Evolutionary conservation across 2,113 vertebrate genomes (phyloP).

Genomic region (Tonatia bakeri): DNA sequence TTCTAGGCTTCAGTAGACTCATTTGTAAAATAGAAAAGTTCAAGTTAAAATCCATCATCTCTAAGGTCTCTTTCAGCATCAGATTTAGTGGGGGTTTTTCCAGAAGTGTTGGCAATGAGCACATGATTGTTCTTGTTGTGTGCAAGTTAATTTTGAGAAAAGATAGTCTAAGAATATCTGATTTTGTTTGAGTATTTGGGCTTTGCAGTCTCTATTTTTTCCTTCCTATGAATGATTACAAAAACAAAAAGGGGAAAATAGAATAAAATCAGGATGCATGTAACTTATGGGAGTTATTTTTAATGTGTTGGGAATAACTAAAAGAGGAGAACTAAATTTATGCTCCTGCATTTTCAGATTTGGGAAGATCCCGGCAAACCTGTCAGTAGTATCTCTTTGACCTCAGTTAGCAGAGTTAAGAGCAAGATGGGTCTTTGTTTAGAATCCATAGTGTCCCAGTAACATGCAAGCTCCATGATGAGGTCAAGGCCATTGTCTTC

Average conservation of each 20-base stretch:
- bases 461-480: not conserved
- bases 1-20: not conserved
- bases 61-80: conserved; percentile 5
- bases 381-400: not conserved
- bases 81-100: not conserved
- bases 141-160: not conserved
- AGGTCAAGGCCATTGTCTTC: not conserved
- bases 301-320: not conserved
- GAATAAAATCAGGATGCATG: not conserved
- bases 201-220: not conserved
- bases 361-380: not conserved
- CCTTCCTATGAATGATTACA: not conserved
- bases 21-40: conserved; percentile 20
- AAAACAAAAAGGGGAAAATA: not conserved
- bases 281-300: not conserved
- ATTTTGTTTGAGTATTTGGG: not conserved
- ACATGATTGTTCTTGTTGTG: not conserved
- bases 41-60: conserved; percentile 37
- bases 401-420: not conserved
- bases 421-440: not conserved
- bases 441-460: fast-evolving
- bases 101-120: not conserved
- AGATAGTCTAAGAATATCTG: not conserved
- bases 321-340: not conserved
- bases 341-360: not conserved